Percentiles rank a stretch among this genome's conserved stretches.
phyloP scores from a whole-genome alignment of 2,797 vertebrate species.

The Phataginus tetradactyla region DNA sequence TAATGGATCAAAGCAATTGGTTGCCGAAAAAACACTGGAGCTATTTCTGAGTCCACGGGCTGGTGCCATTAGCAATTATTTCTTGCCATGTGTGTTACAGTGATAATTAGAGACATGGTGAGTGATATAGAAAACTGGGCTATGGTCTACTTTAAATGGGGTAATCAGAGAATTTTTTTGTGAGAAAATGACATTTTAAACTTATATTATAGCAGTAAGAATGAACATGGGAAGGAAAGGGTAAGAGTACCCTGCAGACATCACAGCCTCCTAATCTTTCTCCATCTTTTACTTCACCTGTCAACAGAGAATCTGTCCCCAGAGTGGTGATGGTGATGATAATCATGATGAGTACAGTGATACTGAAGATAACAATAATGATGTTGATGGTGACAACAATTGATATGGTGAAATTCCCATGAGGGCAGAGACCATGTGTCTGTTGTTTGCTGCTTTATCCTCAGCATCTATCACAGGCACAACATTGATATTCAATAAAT shows the following conservation, averaged over 20 bases:
- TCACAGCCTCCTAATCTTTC: neutral
- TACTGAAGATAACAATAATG: neutral
- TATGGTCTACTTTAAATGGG: neutral
- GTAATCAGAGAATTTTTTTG: neutral
- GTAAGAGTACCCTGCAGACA: neutral
- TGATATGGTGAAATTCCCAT: neutral
- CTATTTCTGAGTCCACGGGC: neutral
- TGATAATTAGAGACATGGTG: neutral
- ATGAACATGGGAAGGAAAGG: neutral
- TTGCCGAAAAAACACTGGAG: neutral
- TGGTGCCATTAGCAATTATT: neutral
- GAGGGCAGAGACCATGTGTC: neutral
- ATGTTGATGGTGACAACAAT: neutral
- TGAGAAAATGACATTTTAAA: neutral
- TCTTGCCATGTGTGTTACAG: neutral
- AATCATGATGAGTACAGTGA: neutral
- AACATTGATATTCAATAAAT: conserved; percentile 54
- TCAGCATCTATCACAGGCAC: conserved; percentile 14
- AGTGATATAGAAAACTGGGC: neutral
- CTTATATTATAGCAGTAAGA: neutral
- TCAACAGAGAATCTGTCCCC: neutral
- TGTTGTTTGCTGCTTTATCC: conserved; percentile 18
- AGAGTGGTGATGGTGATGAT: neutral
- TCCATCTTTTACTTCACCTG: neutral
- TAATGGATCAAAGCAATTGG: neutral